Base-by-base conservation (phyloP, 2,113 vertebrate species). In the Pterocles burchelli region DNA sequence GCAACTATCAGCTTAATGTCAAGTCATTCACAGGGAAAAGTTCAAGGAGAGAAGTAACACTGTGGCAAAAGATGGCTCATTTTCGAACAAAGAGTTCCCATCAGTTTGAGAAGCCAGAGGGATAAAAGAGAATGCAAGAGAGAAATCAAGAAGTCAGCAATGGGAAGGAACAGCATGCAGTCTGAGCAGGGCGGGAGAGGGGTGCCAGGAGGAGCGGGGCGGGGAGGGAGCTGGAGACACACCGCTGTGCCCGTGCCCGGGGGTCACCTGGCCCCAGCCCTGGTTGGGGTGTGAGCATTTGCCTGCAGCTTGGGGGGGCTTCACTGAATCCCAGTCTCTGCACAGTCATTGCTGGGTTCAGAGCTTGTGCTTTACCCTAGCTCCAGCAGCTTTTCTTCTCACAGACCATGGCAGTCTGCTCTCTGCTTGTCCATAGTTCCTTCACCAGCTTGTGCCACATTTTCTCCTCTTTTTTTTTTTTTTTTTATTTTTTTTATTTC, bases 21-120 rank as follows among this genome's bases (percentile, higher is more conserved):
- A 71, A 97, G 91, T 92, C 91, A 93, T 97, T 94, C 91, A 91
- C 73, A 72, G 84, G 86, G 71, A 95, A 95, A 95, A 97, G 97
- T 95, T 97, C 94, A 97, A 97, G 97, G 96, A 97, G 95, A 97
- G 97, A 97, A 96, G 97, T 93, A 94, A 89, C 95, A 59, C 80
- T 76, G 48, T 94, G 96, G 96, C 57, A 94, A 94, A 95, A 96
- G 80, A 77, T 17, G 36, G 59, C 54, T 96, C 81, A 73, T 95
- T 95, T 95, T 76, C 8, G 19, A 93, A 92, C 92, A 96, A 88
- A 92, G 70, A 71, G 83, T 86, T 95, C 76, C 62, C 45, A 31
- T 86, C 82, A n/a, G 61, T 62, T 84, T 89, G 76, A 74, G 77
- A 88, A 92, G 65, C 77, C 79, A 59, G 45, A 90, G 84, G 87